A percentile compares a stretch with the other conserved stretches of the same genome.
phyloP scores from a whole-genome alignment of 2,888 invertebrate genomes.

The Nomada ruficornis region DNA sequence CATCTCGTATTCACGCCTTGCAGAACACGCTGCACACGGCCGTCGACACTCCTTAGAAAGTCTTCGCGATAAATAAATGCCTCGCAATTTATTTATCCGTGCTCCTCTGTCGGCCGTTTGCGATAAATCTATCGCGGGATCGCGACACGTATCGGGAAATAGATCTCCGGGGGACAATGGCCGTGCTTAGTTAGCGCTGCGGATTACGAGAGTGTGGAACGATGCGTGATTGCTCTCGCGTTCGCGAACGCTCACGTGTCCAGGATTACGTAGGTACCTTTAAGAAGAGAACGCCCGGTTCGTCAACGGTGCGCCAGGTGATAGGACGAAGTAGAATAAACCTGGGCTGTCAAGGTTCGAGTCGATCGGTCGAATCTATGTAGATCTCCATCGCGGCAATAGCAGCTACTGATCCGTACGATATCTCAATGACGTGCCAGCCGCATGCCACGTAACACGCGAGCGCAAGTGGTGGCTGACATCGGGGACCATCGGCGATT shows the following conservation, averaged over 20 bases:
- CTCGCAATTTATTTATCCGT: constrained; percentile 72
- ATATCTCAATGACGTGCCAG: constrained; percentile 47
- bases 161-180: constrained; percentile 46
- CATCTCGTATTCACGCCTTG: constrained; percentile 77
- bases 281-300: too few species aligned
- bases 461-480: constrained; percentile 35
- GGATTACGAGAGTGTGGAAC: constrained; percentile 44
- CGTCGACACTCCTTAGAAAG: constrained; percentile 80
- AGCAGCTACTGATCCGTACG: constrained; percentile 58
- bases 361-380: constrained; percentile 55
- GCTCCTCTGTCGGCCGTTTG: constrained; percentile 36
- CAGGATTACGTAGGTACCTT: too few species aligned
- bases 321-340: background rate
- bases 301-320: background rate
- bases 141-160: constrained; percentile 28
- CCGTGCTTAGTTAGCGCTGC: constrained; percentile 8
- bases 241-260: background rate
- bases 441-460: constrained; percentile 33
- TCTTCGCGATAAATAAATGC: constrained; percentile 73
- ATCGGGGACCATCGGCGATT: constrained; percentile 58
- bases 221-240: background rate
- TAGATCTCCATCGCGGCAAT: constrained; percentile 47
- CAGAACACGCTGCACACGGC: constrained; percentile 61
- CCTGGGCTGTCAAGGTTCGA: constrained; percentile 22
- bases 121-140: constrained; percentile 62